Base-by-base conservation (phyloP, 2,888 invertebrate species). In the Cyrtodaria siliqua region DNA sequence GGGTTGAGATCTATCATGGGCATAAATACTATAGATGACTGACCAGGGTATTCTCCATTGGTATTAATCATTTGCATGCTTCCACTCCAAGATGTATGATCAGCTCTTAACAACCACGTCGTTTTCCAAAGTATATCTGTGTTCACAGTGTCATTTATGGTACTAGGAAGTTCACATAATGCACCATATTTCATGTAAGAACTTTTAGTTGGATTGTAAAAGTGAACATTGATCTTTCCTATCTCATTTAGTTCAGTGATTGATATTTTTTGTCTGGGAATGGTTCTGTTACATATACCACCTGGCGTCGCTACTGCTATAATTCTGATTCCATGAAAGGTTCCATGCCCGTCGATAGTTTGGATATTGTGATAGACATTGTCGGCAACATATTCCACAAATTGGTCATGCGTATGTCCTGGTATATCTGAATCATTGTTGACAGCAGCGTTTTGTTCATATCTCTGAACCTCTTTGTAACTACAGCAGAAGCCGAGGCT, bases 401-500 rank as follows among this genome's bases (percentile, higher is more conserved):
- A 69, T 9, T 38, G 24, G 14, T 53, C 61, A 27, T 57, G 57
- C 38, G 20, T 42, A 47, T 44, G 20, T 14, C 14, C 23, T 6
- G 62, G 69, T 23, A 56, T 62, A 26, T 18, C 18, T 2, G 49
- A 29, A 24, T 56, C 20, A 20, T 24, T 27, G 14, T 18, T 12
- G 1, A 23, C 49, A 16, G 62, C 56, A 27, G 69, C 69, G 55
- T n/a, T 61, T 44, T 3, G 6, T 55, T 69, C 69, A 47, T 44
- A 69, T 47, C 40, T 26, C 16, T 55, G 55, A 18, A 68, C 52
- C 40, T 68, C 84, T 0, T 16, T 23, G 64, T 86, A 81, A 0
- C 81, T 77, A n/a, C 33, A 52, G 49, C 75, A 79, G 50, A 83
- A 86, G 14, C 86, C 87, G 42, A 77, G 59, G 20, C 49, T 63